Base-by-base conservation (phyloP, 53 echinoderm and acorn worm species). In the Patiria pectinifera region DNA sequence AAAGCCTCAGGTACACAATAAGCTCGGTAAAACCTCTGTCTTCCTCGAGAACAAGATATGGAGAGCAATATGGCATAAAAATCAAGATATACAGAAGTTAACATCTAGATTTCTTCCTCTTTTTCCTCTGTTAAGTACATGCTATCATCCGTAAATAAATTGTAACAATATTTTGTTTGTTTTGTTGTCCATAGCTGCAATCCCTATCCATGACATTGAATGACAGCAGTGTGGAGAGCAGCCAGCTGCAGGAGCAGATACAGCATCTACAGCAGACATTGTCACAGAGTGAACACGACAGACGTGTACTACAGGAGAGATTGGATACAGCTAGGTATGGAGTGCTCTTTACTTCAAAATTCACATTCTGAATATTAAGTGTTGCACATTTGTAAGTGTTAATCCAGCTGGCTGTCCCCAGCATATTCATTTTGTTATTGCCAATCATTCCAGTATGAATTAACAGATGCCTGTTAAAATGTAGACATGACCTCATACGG, bases 301-400 rank as follows among this genome's bases (percentile, higher is more conserved):
- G 99, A 43, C 59, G 99, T 22, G 99, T 99, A 2, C 96, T 99
- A 4, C 99, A 99, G 84, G 99, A 99, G 72, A 91, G 98, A 59
- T 78, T 97, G 44, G 98, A 97, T 83, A 95, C 96, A 24, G 94
- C 99, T 4, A 96, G 97, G 97, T 96, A 91, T 9, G 82, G 2
- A 82, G 21, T 60, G n/a, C 71, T 1, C 6, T 3, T 19, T 60
- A n/a, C 59, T 35, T 84, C 59, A 24, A 62, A 84, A 24, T 35
- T 26, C 62, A 84, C 35, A 21, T 58, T 26, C 35, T 59, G 59
- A 3, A 4, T 53, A 53, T 53, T 53, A 53, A 35, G 35, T 35
- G 35, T 35, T 35, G 35, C 35, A 53, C 53, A 5, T 53, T 53
- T 53, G 53, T 8, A 53, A 6, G 1, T 53, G 0, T 2, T 53